Evolutionary conservation across 2,888 invertebrate species (phyloP).

Genomic region (Rhagonycha lutea): DNA sequence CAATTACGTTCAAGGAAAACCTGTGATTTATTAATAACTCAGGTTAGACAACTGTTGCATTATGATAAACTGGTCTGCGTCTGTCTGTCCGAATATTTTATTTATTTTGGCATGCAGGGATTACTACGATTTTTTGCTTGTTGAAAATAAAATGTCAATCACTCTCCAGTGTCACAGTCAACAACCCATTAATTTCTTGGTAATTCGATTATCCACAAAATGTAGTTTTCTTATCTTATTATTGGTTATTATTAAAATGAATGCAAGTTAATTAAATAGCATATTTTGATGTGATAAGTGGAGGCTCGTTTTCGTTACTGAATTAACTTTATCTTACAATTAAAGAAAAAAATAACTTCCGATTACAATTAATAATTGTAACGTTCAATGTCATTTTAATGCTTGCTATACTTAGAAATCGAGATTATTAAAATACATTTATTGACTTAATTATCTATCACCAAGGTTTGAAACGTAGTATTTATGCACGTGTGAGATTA

Average conservation of each 20-base stretch:
- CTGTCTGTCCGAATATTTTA: neutral
- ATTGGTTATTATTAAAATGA: neutral
- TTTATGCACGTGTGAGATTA: neutral
- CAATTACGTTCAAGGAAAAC: neutral
- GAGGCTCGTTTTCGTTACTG: neutral
- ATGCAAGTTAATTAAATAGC: neutral
- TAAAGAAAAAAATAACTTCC: conserved; percentile 5
- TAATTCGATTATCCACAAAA: neutral
- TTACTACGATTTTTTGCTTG: neutral
- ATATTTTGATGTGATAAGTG: neutral
- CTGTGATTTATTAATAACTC: neutral
- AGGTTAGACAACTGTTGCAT: neutral
- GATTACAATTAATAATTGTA: conserved; percentile 12
- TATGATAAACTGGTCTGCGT: conserved; percentile 3
- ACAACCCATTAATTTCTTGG: neutral
- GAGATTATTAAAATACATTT: neutral
- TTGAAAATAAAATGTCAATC: neutral
- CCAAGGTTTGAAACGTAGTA: neutral
- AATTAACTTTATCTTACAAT: neutral
- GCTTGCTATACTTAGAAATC: conserved; percentile 5
- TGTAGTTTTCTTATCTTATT: neutral
- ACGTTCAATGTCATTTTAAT: conserved; percentile 15
- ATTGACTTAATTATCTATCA: neutral
- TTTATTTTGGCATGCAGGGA: neutral
- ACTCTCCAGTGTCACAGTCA: neutral